Conservation (phyloP, 2,797 vertebrate species). For the Nothura maculosa region DNA sequence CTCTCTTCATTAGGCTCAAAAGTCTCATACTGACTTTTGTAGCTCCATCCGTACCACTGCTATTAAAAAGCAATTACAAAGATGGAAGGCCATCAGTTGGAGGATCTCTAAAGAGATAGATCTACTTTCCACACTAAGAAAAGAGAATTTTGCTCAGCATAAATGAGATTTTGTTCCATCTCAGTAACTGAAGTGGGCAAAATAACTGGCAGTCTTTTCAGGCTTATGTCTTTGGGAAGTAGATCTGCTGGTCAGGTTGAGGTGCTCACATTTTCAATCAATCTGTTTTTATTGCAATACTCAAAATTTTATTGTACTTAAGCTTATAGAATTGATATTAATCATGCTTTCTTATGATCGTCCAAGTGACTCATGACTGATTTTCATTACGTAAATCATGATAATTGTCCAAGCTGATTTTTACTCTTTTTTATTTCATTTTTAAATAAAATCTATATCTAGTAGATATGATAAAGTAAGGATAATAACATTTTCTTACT, state of each 20-base stretch:
- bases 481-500: conserved; percentile 44
- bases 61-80: background rate
- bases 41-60: background rate
- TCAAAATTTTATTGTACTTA: background rate
- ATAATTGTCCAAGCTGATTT: background rate
- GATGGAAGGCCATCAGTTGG: background rate
- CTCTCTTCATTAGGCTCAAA: background rate
- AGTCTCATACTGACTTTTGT: background rate
- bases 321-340: background rate
- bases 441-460: conserved; percentile 46
- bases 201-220: background rate
- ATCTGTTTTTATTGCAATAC: background rate
- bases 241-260: background rate
- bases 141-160: background rate
- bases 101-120: background rate
- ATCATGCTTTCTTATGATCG: background rate
- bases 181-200: background rate
- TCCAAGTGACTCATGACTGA: background rate
- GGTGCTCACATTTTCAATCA: background rate
- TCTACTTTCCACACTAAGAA: background rate
- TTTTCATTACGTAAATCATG: conserved; percentile 8
- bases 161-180: background rate
- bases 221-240: background rate
- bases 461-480: background rate
- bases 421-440: conserved; percentile 14